Percentiles rank a stretch among this genome's conserved stretches.
phyloP scores from a whole-genome alignment of 1,140 invertebrate species.

The Sycophaga agraensis region DNA sequence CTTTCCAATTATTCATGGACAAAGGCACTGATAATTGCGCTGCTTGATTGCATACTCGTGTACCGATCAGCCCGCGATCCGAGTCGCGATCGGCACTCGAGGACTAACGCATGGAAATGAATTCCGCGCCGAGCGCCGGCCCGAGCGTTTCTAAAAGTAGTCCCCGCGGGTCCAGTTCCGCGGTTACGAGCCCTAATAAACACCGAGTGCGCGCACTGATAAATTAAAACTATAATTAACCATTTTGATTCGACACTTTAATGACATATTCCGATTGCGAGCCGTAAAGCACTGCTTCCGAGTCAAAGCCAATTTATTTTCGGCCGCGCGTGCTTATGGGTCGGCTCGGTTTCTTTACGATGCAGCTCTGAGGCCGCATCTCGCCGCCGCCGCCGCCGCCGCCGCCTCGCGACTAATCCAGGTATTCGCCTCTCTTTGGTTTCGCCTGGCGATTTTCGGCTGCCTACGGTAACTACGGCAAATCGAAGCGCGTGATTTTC shows the following conservation, averaged over 20 bases:
- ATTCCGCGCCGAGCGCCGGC: slow-evolving; percentile 27
- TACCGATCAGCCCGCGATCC: slow-evolving; percentile 27
- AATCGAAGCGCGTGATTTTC: too few relatives aligned
- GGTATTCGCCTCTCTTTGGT: too few relatives aligned
- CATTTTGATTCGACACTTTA: slow-evolving; percentile 25
- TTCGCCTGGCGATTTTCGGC: too few relatives aligned
- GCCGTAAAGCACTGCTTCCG: neutral
- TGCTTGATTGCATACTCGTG: slow-evolving; percentile 49
- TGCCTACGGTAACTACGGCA: too few relatives aligned
- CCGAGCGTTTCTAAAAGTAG: slow-evolving; percentile 26
- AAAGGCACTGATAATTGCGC: slow-evolving; percentile 49
- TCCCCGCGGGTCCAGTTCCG: neutral
- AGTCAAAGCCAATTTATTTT: slow-evolving; percentile 24
- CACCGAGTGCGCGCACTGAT: neutral
- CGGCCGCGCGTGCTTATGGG: too few relatives aligned
- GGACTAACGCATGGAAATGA: slow-evolving; percentile 44
- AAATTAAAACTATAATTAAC: slow-evolving; percentile 26
- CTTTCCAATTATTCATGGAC: slow-evolving; percentile 52
- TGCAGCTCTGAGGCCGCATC: too few relatives aligned
- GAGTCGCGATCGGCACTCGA: slow-evolving; percentile 18
- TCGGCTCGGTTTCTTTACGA: too few relatives aligned
- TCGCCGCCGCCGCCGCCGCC: too few relatives aligned
- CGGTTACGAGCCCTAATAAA: slow-evolving; percentile 2
- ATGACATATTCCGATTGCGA: slow-evolving; percentile 21
- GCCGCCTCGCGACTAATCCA: too few relatives aligned